phyloP scores from a whole-genome alignment of 2,888 invertebrate genomes.

The Parochlus steinenii region DNA sequence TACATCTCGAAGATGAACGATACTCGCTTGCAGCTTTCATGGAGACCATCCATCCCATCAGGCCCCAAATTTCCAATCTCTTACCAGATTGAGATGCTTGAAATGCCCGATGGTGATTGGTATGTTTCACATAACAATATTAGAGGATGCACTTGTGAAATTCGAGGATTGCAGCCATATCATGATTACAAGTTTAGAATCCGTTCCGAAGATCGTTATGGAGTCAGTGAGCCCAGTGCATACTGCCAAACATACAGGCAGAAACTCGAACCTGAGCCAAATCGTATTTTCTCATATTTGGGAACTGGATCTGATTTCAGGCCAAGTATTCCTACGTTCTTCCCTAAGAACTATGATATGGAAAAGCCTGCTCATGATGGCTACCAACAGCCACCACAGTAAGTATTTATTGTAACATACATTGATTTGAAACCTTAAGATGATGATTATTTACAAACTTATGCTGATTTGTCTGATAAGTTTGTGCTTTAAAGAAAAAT shows the following conservation, averaged over 20 bases:
- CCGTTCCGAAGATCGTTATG: conserved; percentile 91
- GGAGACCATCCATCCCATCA: conserved; percentile 84
- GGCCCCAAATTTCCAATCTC: conserved; percentile 80
- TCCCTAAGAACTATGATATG: conserved; percentile 84
- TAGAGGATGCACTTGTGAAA: conserved; percentile 77
- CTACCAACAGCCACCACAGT: conserved; percentile 61
- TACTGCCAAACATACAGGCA: conserved; percentile 67
- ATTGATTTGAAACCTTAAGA: too few species aligned
- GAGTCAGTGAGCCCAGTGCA: conserved; percentile 91
- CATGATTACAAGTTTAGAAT: conserved; percentile 91
- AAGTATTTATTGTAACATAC: conserved; percentile 17
- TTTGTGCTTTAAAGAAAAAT: too few species aligned
- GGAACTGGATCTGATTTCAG: conserved; percentile 68
- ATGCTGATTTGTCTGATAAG: too few species aligned
- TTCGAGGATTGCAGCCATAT: conserved; percentile 78
- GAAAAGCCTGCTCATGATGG: conserved; percentile 74
- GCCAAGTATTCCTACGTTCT: conserved; percentile 71
- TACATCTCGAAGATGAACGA: conserved; percentile 88
- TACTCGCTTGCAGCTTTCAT: conserved; percentile 71
- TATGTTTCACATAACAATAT: conserved; percentile 71
- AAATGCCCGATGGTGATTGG: conserved; percentile 86
- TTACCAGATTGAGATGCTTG: conserved; percentile 86
- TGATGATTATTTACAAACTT: too few species aligned
- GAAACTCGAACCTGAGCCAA: conserved; percentile 61
- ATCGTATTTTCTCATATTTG: conserved; percentile 62